Evolutionary conservation across 2,113 vertebrate species (phyloP), one percentile per base, ranked within the genome.

Genomic region (Oryzias javanicus): DNA sequence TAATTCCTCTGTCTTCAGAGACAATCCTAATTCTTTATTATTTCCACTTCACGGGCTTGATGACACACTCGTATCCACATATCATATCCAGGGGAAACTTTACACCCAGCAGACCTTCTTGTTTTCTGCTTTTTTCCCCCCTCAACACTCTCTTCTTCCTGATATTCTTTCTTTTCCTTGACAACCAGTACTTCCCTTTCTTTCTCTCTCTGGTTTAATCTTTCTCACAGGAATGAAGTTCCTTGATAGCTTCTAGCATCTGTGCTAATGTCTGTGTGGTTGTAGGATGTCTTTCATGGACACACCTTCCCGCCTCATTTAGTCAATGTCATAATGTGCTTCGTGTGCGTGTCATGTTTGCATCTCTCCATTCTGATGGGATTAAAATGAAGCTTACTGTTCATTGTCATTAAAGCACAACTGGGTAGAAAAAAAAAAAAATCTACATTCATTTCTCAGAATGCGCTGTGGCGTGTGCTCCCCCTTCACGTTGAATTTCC

Each of bases 1-100:
- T 89, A 91, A 89, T 90, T 91, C 81, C 72, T 86, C 65, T 72
- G 86, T 90, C 88, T 90, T 89, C 85, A 75, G 89, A 91, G 89
- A 89, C 85, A 86, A 90, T 89, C 82, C 87, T 89, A 88, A 90
- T 89, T 89, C 88, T 89, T 89, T 89, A 87, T 90, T 89, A 88
- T 90, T 90, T 90, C 88, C 88, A 89, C 85, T 86, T 89, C 85
- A 91, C 81, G 87, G 84, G 70, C 67, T 82, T 81, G 82, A 89
- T 91, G 89, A 88, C 88, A 90, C 88, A 79, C 82, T 69, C 76
- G 77, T 79, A 88, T 87, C 80, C 85, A 81, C 82, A 83, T 82
- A 90, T 89, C 89, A 88, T 76, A 85, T 84, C 74, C 82, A 83
- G 81, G 79, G 82, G 84, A 86, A 88, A 85, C 87, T 86, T 89